These are phyloP conservation scores for Cephonodes hylas DNA, from an alignment of 2,888 invertebrate genomes.

Conservation along the genomic window DNA sequence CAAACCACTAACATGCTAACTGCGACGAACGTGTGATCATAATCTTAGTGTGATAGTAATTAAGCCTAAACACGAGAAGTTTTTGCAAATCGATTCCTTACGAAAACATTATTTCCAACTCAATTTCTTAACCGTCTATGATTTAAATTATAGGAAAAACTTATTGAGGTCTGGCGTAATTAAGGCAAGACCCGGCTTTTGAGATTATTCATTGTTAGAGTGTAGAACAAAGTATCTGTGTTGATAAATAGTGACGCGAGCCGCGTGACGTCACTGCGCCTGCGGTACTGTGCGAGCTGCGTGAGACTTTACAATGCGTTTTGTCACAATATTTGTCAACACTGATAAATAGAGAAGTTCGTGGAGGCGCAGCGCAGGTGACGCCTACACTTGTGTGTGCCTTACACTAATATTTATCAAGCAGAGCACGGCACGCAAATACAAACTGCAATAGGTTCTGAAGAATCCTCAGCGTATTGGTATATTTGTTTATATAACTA, in stretches of 20 bases:
- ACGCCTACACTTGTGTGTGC: conserved; percentile 19
- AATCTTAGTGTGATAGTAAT: conserved; percentile 21
- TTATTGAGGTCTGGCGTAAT: conserved; percentile 40
- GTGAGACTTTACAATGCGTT: background rate
- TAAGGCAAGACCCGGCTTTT: conserved; percentile 54
- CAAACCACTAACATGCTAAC: background rate
- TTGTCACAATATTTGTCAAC: background rate
- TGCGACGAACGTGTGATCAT: background rate
- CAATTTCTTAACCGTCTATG: background rate
- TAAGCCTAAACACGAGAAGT: conserved; percentile 28
- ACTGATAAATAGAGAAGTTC: background rate
- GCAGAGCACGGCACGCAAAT: conserved; percentile 28
- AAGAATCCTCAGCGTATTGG: background rate
- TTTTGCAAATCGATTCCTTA: conserved; percentile 18
- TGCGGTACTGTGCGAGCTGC: background rate
- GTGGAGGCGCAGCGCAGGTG: background rate
- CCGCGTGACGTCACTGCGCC: background rate
- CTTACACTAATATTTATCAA: conserved; percentile 26
- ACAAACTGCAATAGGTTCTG: conserved; percentile 11
- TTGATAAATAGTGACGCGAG: background rate
- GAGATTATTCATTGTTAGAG: conserved; percentile 25
- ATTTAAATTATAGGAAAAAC: conserved; percentile 38
- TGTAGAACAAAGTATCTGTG: conserved; percentile 4
- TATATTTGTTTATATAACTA: background rate
- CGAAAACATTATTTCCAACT: background rate